Conservation (phyloP, 2,888 invertebrate genomes). For the Heterodera filipjevi region DNA sequence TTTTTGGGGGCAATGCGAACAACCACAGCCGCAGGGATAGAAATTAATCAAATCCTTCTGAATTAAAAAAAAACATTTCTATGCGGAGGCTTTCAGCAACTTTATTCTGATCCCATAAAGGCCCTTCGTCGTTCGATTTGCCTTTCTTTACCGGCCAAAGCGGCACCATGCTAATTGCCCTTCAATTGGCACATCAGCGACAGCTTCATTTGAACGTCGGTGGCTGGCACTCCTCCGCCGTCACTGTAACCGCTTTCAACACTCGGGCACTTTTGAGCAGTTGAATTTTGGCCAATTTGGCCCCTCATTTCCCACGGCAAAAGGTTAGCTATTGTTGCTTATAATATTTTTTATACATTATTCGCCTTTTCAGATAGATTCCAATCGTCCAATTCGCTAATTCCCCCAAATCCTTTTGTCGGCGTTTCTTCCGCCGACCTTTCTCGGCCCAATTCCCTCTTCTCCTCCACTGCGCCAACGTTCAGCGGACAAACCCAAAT, state of each 20-base stretch:
- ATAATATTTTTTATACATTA: background rate
- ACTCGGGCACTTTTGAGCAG: background rate
- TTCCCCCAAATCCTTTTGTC: background rate
- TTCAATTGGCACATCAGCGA: background rate
- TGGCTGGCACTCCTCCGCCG: background rate
- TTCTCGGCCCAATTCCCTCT: slow-evolving; percentile 1
- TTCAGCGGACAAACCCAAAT: background rate
- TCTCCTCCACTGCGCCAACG: background rate
- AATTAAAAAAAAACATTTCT: background rate
- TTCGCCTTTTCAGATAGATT: background rate
- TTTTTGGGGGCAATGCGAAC: background rate
- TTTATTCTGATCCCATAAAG: background rate
- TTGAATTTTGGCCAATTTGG: background rate
- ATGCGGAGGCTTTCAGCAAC: no score
- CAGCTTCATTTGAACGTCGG: background rate
- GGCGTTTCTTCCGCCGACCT: background rate
- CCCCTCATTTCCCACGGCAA: no score
- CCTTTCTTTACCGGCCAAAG: background rate
- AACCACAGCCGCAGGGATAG: background rate
- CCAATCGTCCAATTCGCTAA: background rate
- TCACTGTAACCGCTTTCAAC: background rate
- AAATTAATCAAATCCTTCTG: no score
- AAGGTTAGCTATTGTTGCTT: background rate
- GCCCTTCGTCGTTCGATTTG: background rate
- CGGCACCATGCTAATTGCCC: background rate